Conservation (phyloP, 1,140 invertebrate genomes). For the Dendrolimus kikuchii region DNA sequence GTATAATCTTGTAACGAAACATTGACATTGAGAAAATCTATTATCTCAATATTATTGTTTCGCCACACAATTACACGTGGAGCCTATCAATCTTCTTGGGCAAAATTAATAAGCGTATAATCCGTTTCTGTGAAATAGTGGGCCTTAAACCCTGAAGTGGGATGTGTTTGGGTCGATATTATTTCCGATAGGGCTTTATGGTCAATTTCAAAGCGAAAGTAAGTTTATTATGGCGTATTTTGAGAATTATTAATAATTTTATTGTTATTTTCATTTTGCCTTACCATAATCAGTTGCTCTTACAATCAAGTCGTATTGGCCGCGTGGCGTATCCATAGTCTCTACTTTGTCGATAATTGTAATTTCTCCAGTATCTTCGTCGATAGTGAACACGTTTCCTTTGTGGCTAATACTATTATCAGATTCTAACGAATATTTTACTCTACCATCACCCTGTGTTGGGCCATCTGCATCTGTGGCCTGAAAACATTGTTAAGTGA, state of each 20-base stretch:
- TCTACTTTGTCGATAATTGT: conserved; percentile 75
- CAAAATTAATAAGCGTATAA: too few species aligned
- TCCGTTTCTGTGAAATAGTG: too few species aligned
- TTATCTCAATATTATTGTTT: too few species aligned
- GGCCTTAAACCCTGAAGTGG: too few species aligned
- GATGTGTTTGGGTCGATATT: too few species aligned
- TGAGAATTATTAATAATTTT: not conserved
- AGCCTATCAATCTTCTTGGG: too few species aligned
- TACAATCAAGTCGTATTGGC: conserved; percentile 80
- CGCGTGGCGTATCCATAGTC: conserved; percentile 81
- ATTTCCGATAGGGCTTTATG: too few species aligned
- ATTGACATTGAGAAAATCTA: too few species aligned
- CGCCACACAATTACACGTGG: too few species aligned
- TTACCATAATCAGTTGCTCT: conserved; percentile 81
- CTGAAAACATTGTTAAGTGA: conserved; percentile 32
- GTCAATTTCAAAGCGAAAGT: not conserved
- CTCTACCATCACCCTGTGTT: conserved; percentile 77
- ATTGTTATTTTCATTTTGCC: not conserved
- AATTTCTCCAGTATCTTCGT: conserved; percentile 80
- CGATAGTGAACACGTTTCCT: conserved; percentile 74
- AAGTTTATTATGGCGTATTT: not conserved
- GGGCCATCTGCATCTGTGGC: conserved; percentile 82
- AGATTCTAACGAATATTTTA: conserved; percentile 79
- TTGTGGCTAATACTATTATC: conserved; percentile 78
- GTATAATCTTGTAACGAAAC: too few species aligned